Evolutionary conservation across 2,797 vertebrate genomes (phyloP), one percentile per base, ranked within the genome.

Genomic region (Selene dorsalis): DNA sequence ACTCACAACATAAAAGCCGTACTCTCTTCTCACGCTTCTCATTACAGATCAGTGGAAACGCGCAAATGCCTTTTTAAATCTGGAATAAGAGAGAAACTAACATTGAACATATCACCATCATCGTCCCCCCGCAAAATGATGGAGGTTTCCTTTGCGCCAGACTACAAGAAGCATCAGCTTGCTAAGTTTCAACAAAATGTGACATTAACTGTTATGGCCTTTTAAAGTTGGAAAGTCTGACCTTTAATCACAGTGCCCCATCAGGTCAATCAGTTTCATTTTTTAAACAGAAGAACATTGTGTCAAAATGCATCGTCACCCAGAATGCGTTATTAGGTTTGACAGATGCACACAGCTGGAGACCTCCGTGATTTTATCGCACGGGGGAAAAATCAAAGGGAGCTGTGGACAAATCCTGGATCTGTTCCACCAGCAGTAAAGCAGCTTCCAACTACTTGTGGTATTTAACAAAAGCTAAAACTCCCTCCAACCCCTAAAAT

Each of bases 261-360:
- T 89, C 80, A 83, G 88, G 85, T 90, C 87, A 83, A 85, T 90
- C 83, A 79, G 73, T 77, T 85, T 56, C 39, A 83, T 87, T 83
- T 85, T 82, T 81, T 75, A 79, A 84, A 80, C 79, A 69, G 55
- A 63, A 65, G 68, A 86, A 82, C 84, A 77, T 56, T 66, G 65
- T 80, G 84, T 55, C 80, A 70, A 74, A 82, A 57, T 18, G 75
- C 71, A 75, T 89, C 82, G 61, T 78, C 60, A 60, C 71, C 75
- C 68, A 50, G 45, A 76, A 79, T 75, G 39, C 5, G n/a, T 83
- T 71, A 88, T 79, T 55, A 47, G 78, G 53, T 89, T 64, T 78
- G 88, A 91, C 84, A 88, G 84, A 88, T 77, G 85, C 69, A 64
- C 81, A 75, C 85, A 87, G 88, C 84, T 83, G 78, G 88, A 91